Percentiles rank a stretch among this genome's conserved stretches.
Evolutionary conservation across 2,797 vertebrate species (phyloP).

Genomic region (Paguma larvata): DNA sequence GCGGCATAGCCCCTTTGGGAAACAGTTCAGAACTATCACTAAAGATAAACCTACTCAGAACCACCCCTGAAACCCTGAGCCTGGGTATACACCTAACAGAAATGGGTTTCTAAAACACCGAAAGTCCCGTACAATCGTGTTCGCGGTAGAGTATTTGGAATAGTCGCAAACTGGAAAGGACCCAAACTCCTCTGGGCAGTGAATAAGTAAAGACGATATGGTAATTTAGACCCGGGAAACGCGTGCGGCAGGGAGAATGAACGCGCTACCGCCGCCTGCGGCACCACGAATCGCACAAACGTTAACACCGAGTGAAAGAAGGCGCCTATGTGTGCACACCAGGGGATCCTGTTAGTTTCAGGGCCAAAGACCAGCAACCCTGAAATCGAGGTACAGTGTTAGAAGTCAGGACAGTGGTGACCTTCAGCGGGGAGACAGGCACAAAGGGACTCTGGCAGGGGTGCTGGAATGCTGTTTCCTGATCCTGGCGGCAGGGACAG

Average conservation of each 20-base stretch:
- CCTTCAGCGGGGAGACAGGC: not conserved
- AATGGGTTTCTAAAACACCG: not conserved
- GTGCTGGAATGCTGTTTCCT: not conserved
- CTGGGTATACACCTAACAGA: not conserved
- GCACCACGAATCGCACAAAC: no score
- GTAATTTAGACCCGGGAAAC: not conserved
- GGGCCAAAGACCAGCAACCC: not conserved
- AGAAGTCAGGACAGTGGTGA: not conserved
- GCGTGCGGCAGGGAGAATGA: not conserved
- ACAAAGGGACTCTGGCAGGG: not conserved
- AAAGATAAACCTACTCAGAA: not conserved
- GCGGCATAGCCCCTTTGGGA: not conserved
- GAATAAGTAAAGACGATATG: not conserved
- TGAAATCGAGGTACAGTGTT: not conserved
- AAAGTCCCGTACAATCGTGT: not conserved
- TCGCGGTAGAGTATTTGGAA: not conserved
- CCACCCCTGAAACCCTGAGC: not conserved
- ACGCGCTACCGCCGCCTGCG: not conserved
- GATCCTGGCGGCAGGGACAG: not conserved
- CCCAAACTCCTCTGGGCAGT: not conserved
- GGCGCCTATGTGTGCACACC: not conserved
- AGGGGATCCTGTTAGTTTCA: not conserved
- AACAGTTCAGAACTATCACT: not conserved
- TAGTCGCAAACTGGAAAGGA: not conserved
- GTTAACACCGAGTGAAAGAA: rapidly evolving